A percentile compares a stretch with the other conserved stretches of the same genome.
These are phyloP conservation scores for Ommatoiulus sabulosus DNA, from an alignment of 2,888 invertebrate genomes.

Conservation along the genomic window DNA sequence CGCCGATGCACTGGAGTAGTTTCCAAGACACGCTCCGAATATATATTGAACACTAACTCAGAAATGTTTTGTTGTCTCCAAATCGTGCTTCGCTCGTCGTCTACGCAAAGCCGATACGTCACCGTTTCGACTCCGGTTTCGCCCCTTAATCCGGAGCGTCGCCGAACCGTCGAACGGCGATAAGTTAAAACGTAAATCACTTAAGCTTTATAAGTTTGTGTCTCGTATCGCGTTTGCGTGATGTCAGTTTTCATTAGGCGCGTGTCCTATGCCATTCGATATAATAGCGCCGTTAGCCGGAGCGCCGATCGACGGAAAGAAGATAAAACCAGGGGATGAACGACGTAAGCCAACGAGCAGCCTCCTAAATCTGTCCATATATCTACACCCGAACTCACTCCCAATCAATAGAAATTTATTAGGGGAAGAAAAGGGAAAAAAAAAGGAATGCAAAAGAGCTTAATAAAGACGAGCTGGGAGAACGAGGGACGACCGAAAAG, in stretches of 20 bases:
- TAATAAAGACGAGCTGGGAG: neutral
- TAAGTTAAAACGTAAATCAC: constrained; percentile 28
- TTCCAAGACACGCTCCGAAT: too few relatives aligned
- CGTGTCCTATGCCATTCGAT: too few relatives aligned
- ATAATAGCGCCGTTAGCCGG: too few relatives aligned
- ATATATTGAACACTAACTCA: too few relatives aligned
- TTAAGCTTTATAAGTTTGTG: neutral
- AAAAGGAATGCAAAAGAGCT: constrained; percentile 26
- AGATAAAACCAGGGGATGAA: constrained; percentile 7
- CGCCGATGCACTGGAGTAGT: too few relatives aligned
- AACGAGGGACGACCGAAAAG: neutral
- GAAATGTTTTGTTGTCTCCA: too few relatives aligned
- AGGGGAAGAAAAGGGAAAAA: neutral
- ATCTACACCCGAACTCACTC: neutral
- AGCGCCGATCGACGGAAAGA: neutral
- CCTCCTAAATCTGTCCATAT: constrained; percentile 1
- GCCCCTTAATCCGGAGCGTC: neutral
- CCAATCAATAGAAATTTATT: constrained; percentile 26
- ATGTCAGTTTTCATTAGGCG: constrained; percentile 34
- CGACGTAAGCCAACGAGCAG: neutral
- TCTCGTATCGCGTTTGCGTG: neutral
- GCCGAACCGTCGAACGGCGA: neutral
- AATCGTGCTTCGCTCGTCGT: too few relatives aligned
- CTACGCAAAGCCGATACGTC: too few relatives aligned
- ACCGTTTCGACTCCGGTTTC: too few relatives aligned